Conservation (phyloP, 2,797 vertebrate genomes). For the Selene dorsalis region DNA sequence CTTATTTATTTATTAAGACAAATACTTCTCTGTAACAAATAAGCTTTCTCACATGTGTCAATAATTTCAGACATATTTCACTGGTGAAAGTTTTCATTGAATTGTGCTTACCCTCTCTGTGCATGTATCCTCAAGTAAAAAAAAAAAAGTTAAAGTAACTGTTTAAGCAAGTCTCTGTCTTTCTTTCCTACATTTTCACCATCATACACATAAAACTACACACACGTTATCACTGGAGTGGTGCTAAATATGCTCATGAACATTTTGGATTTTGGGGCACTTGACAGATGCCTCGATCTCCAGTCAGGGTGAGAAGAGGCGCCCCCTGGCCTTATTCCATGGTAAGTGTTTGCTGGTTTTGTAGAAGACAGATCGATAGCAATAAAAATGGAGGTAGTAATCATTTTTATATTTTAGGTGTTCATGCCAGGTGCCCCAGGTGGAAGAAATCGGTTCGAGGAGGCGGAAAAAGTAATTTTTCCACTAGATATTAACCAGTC, state of each 20-base stretch:
- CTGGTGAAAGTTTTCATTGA: slow-evolving; percentile 83
- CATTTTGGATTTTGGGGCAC: slow-evolving; percentile 36
- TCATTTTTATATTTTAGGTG: slow-evolving; percentile 65
- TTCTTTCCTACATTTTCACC: slow-evolving; percentile 54
- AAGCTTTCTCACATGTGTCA: slow-evolving; percentile 24
- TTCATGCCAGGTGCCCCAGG: slow-evolving; percentile 80
- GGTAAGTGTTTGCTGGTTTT: slow-evolving; percentile 70
- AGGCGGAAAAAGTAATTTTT: slow-evolving; percentile 69
- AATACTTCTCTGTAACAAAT: slow-evolving; percentile 36
- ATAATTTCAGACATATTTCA: slow-evolving; percentile 50
- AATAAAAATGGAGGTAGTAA: background rate
- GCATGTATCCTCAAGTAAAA: slow-evolving; percentile 82
- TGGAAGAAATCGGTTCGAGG: slow-evolving; percentile 67
- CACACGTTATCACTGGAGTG: background rate
- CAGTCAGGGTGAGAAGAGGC: slow-evolving; percentile 76
- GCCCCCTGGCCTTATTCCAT: slow-evolving; percentile 54
- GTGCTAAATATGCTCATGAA: slow-evolving; percentile 18
- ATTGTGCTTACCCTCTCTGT: slow-evolving; percentile 73
- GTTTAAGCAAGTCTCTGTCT: slow-evolving; percentile 65
- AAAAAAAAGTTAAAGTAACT: slow-evolving; percentile 59
- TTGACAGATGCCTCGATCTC: slow-evolving; percentile 62
- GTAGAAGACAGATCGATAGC: background rate
- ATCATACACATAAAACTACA: background rate
- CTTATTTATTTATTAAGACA: slow-evolving; percentile 77
- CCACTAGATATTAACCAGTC: background rate